Evolutionary conservation across 1,140 invertebrate genomes (phyloP).

Genomic region (Amyelois transitella): DNA sequence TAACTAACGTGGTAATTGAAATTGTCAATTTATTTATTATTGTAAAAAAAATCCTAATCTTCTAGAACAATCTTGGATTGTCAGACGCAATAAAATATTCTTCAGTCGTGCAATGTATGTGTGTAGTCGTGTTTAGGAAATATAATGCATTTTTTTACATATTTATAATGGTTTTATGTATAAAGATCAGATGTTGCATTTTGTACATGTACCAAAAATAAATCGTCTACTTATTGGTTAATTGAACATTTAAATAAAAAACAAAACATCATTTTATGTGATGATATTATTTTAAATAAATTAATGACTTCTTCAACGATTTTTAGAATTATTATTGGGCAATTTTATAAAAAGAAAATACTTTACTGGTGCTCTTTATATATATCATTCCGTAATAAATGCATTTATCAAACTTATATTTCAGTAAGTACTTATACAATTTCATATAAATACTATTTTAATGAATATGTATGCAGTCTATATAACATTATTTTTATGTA

Average conservation of each 20-base stretch:
- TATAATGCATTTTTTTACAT: slow-evolving; percentile 2
- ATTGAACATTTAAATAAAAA: no score
- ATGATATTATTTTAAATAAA: no score
- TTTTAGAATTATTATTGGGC: no score
- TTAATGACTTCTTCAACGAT: no score
- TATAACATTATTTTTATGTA: no score
- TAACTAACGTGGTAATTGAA: neutral
- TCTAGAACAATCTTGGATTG: slow-evolving; percentile 18
- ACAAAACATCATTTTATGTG: no score
- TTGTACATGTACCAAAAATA: neutral
- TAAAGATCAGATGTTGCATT: neutral
- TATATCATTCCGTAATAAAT: neutral
- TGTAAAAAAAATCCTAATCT: neutral
- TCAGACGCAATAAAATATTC: slow-evolving; percentile 38
- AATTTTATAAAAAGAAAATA: neutral
- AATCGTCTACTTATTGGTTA: neutral
- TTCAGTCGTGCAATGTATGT: slow-evolving; percentile 48
- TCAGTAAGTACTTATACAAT: no score
- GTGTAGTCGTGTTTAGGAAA: slow-evolving; percentile 28
- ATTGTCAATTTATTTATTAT: slow-evolving; percentile 11
- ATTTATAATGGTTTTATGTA: slow-evolving; percentile 13
- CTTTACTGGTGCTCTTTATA: neutral
- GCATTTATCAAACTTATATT: neutral
- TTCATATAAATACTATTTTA: no score
- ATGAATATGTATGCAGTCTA: no score